Evolutionary conservation across 2,888 invertebrate genomes (phyloP).

Genomic region (Acrocyrtus sp.): DNA sequence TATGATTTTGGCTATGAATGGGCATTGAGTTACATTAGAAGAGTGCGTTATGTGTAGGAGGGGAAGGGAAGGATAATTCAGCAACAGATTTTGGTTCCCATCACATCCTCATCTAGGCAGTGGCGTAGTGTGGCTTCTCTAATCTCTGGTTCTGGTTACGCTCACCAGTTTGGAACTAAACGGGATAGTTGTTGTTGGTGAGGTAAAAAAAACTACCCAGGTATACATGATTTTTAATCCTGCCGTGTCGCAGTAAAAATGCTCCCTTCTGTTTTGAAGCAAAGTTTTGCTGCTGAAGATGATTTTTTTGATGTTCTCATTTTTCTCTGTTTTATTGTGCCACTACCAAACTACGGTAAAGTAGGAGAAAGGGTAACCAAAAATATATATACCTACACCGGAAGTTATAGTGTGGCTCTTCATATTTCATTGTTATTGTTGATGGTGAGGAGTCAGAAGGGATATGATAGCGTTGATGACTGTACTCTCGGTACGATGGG

Average conservation of each 20-base stretch:
- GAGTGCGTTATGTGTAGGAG: too few relatives aligned
- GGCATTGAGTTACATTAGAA: too few relatives aligned
- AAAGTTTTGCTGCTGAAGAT: too few relatives aligned
- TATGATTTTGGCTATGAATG: too few relatives aligned
- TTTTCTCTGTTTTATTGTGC: too few relatives aligned
- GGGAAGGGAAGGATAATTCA: too few relatives aligned
- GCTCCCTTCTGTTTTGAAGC: neutral
- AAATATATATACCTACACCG: conserved; percentile 39
- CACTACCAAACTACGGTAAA: neutral
- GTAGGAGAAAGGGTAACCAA: conserved; percentile 5
- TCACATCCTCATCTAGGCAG: too few relatives aligned
- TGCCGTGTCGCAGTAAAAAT: neutral
- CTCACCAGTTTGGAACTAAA: conserved; percentile 43
- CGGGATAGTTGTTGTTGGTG: conserved; percentile 14
- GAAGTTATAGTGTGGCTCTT: conserved; percentile 28
- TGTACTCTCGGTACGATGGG: neutral
- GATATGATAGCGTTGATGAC: neutral
- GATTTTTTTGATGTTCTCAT: conserved; percentile 1
- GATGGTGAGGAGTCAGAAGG: neutral
- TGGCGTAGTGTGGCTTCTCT: neutral
- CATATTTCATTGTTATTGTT: conserved; percentile 10
- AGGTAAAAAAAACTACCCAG: neutral
- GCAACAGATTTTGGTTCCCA: too few relatives aligned
- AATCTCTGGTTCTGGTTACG: conserved; percentile 20
- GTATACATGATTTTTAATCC: neutral